phyloP scores from a whole-genome alignment of 2,888 invertebrate species.

The Diplazon laetatorius region DNA sequence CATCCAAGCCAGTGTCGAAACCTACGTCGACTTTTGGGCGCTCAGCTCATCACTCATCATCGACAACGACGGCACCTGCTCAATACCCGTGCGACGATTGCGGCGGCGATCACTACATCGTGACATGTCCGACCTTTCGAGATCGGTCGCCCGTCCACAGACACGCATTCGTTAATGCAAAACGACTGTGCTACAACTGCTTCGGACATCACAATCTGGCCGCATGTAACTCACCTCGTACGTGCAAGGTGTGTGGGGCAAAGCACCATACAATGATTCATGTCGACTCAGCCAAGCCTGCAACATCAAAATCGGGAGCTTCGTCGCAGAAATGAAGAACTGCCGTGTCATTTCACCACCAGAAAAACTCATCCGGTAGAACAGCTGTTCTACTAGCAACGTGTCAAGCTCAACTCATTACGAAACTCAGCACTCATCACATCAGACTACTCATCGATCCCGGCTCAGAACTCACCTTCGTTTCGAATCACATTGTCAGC shows the following conservation, averaged over 20 bases:
- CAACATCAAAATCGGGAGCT: background rate
- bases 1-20: background rate
- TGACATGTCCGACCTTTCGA: background rate
- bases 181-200: background rate
- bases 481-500: background rate
- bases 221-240: background rate
- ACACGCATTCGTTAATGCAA: background rate
- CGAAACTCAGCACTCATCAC: too few relatives aligned
- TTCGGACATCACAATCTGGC: background rate
- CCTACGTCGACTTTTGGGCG: background rate
- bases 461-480: background rate
- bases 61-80: background rate
- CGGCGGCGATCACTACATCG: background rate
- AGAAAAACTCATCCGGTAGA: background rate
- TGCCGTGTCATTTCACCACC: background rate
- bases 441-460: background rate
- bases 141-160: background rate
- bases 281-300: too few relatives aligned
- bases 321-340: background rate
- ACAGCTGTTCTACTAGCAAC: background rate
- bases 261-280: background rate
- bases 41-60: background rate
- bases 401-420: background rate
- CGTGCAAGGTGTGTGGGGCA: background rate
- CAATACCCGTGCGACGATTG: background rate